Evolutionary conservation across 2,888 invertebrate species (phyloP).

Genomic region (Portevinia maculata): DNA sequence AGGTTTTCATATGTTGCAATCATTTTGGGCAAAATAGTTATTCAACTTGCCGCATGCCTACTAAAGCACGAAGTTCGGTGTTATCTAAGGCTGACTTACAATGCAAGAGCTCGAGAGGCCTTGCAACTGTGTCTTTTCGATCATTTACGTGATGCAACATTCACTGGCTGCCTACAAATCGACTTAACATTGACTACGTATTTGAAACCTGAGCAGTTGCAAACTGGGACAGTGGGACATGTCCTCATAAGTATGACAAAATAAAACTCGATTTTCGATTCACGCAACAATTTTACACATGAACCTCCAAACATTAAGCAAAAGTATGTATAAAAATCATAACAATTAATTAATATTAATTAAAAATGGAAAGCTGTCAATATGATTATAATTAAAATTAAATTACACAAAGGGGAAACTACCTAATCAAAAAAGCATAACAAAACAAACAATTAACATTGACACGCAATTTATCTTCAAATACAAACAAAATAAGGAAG

Average conservation of each 20-base stretch:
- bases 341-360: constrained; percentile 56
- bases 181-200: constrained; percentile 97
- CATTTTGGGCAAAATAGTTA: constrained; percentile 99
- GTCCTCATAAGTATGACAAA: constrained; percentile 83
- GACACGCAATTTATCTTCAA: constrained; percentile 60
- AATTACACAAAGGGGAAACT: constrained; percentile 70
- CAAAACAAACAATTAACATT: constrained; percentile 58
- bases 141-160: constrained; percentile 98
- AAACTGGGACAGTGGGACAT: constrained; percentile 87
- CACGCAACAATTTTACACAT: constrained; percentile 69
- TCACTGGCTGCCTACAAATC: constrained; percentile 96
- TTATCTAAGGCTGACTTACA: constrained; percentile 98
- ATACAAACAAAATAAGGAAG: constrained; percentile 25
- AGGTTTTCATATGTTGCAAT: constrained; percentile 99
- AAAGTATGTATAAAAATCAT: constrained; percentile 32
- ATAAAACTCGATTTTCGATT: constrained; percentile 44
- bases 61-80: constrained; percentile 99
- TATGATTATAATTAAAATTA: constrained; percentile 72
- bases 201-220: constrained; percentile 88
- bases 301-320: constrained; percentile 57
- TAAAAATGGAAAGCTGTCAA: constrained; percentile 70
- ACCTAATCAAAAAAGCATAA: constrained; percentile 69
- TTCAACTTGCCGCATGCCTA: constrained; percentile 95
- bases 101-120: constrained; percentile 97
- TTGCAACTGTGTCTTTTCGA: constrained; percentile 98